These are phyloP conservation scores for Scaptomyza cyrtandrae DNA, from an alignment of 2,888 invertebrate species.

Conservation along the genomic window DNA sequence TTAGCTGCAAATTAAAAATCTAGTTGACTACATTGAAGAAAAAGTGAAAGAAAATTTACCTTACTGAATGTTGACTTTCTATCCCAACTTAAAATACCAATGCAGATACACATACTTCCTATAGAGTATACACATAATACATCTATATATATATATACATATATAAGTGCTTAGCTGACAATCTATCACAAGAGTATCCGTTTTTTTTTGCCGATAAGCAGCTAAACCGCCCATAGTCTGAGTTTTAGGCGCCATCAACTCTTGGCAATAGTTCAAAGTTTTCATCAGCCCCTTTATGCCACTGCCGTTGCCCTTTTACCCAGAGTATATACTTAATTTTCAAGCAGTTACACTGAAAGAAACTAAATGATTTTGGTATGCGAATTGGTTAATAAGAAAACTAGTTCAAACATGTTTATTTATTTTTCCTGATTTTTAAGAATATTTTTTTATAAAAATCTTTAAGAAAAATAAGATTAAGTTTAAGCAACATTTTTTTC, in stretches of 20 bases:
- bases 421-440: no score
- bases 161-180: conserved; percentile 61
- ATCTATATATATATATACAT: conserved; percentile 4
- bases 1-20: no score
- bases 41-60: conserved; percentile 44
- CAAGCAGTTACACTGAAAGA: conserved; percentile 27
- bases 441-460: no score
- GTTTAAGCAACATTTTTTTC: no score
- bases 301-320: conserved; percentile 31
- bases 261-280: conserved; percentile 78
- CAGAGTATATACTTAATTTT: conserved; percentile 34
- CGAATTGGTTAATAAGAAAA: no score
- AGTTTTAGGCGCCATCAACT: conserved; percentile 63
- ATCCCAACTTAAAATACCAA: conserved; percentile 18
- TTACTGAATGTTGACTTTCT: conserved; percentile 40
- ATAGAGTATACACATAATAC: no score
- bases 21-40: no score
- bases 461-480: no score
- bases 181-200: conserved; percentile 56
- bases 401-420: no score
- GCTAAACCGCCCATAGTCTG: conserved; percentile 36
- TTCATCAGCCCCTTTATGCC: conserved; percentile 19
- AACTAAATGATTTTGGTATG: neutral
- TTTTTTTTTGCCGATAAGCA: conserved; percentile 45
- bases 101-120: conserved; percentile 20